phyloP scores from a whole-genome alignment of 2,113 vertebrate genomes.

The Pterocles burchelli region DNA sequence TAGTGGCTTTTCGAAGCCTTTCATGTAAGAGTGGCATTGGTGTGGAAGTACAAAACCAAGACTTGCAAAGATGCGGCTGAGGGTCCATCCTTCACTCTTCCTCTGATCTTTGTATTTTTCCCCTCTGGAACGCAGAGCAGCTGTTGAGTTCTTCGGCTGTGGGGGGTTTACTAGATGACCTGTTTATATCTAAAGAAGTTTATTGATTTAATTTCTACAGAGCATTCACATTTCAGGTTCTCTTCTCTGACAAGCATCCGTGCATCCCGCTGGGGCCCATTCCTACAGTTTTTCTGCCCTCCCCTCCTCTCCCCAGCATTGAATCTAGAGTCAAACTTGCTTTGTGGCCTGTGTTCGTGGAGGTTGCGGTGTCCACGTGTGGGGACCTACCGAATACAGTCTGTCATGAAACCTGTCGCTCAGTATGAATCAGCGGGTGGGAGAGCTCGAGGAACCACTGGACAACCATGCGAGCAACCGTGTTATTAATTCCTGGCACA shows the following conservation, averaged over 20 bases:
- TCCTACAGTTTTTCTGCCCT: not conserved
- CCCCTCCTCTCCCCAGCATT: not conserved
- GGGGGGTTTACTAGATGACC: not conserved
- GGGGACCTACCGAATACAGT: not conserved
- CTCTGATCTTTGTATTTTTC: not conserved
- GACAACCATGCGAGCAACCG: not conserved
- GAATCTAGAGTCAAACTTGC: not conserved
- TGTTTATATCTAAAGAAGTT: not conserved
- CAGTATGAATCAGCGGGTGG: not conserved
- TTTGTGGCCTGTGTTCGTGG: fast-evolving
- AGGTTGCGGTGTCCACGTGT: not conserved
- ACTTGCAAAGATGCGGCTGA: not conserved
- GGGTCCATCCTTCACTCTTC: not conserved
- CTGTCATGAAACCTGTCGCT: not conserved
- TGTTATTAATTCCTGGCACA: not conserved
- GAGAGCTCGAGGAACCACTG: not conserved
- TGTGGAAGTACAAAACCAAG: not conserved
- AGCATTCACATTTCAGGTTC: not conserved
- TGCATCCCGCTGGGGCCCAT: not conserved
- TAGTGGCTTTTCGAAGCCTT: not conserved
- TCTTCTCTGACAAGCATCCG: not conserved
- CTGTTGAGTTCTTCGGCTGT: not conserved
- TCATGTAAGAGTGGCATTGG: not conserved
- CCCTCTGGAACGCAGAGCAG: not conserved
- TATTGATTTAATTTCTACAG: not conserved